Evolutionary conservation across 2,888 invertebrate species (phyloP).

Genomic region (Arctia plantaginis): DNA sequence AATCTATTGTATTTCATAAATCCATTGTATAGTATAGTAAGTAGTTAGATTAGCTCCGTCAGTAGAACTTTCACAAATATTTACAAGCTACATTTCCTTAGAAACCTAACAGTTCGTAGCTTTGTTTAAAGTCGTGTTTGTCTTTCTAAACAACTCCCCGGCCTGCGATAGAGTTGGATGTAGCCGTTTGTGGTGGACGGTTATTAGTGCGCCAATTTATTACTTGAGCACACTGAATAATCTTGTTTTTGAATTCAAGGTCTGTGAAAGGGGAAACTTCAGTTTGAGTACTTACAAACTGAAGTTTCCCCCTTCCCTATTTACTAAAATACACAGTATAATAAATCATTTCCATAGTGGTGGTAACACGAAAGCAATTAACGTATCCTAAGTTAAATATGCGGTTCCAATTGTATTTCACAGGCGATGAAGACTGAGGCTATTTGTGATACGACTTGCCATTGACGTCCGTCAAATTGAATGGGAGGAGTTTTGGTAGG

Average conservation of each 20-base stretch:
- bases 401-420: neutral
- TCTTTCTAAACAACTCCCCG: slow-evolving; percentile 35
- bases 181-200: slow-evolving; percentile 30
- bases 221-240: slow-evolving; percentile 1
- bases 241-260: neutral
- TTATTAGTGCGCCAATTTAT: slow-evolving; percentile 37
- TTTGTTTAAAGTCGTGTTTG: slow-evolving; percentile 33
- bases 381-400: neutral
- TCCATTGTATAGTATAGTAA: neutral
- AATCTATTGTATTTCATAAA: neutral
- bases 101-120: slow-evolving; percentile 29
- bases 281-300: no score
- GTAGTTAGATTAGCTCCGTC: neutral
- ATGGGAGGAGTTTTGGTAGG: no score
- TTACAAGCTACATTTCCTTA: slow-evolving; percentile 6
- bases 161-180: slow-evolving; percentile 37
- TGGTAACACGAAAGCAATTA: neutral
- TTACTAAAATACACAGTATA: neutral
- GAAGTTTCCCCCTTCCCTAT: no score
- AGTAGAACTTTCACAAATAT: slow-evolving; percentile 8
- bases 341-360: neutral
- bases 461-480: no score
- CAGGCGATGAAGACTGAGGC: neutral
- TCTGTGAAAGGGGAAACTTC: neutral
- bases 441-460: no score